Percentiles rank a stretch among this genome's conserved stretches.
These are phyloP conservation scores for Nyctereutes procyonoides DNA, from an alignment of 2,113 vertebrate species.

Conservation along the genomic window DNA sequence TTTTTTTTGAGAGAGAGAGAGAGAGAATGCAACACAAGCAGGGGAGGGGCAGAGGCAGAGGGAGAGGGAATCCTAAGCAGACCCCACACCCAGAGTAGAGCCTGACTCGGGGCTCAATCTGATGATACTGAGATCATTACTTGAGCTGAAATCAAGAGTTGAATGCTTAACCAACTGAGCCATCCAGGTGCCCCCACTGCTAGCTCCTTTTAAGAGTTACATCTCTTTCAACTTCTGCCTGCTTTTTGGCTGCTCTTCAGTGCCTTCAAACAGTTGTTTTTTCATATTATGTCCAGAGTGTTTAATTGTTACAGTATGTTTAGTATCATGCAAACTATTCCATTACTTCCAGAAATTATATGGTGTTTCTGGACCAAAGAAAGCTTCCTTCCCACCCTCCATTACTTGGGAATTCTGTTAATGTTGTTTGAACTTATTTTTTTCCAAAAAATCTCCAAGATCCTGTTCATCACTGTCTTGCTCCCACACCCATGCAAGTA, in stretches of 20 bases:
- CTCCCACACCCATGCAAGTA: not conserved
- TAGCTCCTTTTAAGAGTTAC: not conserved
- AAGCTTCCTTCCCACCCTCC: not conserved
- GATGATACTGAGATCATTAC: not conserved
- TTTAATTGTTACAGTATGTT: not conserved
- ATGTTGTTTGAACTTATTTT: not conserved
- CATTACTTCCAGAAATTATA: not conserved
- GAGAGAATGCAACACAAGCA: too few species aligned
- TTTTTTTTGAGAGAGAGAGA: not conserved
- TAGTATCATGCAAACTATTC: not conserved
- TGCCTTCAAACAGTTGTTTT: constrained; percentile 4
- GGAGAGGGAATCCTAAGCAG: not conserved
- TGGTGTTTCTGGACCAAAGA: not conserved
- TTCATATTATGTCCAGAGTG: not conserved
- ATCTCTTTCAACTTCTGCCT: not conserved
- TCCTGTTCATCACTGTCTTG: not conserved
- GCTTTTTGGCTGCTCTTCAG: not conserved
- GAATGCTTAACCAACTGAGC: not conserved
- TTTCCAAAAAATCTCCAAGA: not conserved
- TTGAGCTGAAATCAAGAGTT: not conserved
- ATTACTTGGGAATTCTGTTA: not conserved
- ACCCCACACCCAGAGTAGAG: not conserved
- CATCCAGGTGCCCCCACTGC: not conserved
- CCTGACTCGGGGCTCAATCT: not conserved
- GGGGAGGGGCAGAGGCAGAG: not conserved